phyloP scores from a whole-genome alignment of 2,113 vertebrate species.

The Leuciscus idus region DNA sequence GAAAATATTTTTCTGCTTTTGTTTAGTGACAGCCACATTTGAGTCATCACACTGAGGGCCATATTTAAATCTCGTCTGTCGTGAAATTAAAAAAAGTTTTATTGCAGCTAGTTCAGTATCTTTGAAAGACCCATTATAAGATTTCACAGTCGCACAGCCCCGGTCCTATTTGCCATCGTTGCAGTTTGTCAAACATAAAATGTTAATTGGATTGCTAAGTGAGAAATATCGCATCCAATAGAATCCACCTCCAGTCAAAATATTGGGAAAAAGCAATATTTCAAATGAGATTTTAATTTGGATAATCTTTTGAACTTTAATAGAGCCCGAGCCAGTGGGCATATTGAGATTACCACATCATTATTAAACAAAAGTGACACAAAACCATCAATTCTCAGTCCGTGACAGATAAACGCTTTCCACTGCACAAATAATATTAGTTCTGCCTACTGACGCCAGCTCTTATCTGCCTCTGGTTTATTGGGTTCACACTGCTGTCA shows the following conservation, averaged over 20 bases:
- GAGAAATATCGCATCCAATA: constrained; percentile 73
- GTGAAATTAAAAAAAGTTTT: constrained; percentile 55
- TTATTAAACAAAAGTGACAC: constrained; percentile 85
- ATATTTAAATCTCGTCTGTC: constrained; percentile 69
- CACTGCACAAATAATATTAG: constrained; percentile 83
- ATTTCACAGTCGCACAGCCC: constrained; percentile 68
- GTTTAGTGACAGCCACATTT: constrained; percentile 35
- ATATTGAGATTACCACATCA: constrained; percentile 83
- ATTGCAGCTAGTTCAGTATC: constrained; percentile 58
- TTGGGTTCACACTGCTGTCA: constrained; percentile 80
- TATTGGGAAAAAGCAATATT: constrained; percentile 82
- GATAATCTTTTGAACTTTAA: constrained; percentile 85
- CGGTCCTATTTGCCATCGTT: constrained; percentile 69
- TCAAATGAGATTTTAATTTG: constrained; percentile 84
- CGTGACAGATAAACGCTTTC: constrained; percentile 80
- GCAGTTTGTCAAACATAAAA: constrained; percentile 77
- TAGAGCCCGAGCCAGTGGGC: constrained; percentile 78
- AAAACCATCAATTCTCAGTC: constrained; percentile 81
- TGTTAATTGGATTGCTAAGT: constrained; percentile 79
- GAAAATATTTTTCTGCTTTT: constrained; percentile 23
- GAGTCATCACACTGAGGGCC: constrained; percentile 31
- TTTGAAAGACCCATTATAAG: constrained; percentile 66
- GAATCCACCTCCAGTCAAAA: constrained; percentile 77
- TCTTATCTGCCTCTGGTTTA: constrained; percentile 81
- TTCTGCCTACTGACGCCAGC: constrained; percentile 79